Evolutionary conservation across 2,888 invertebrate genomes (phyloP).

Genomic region (Nemurella pictetii): DNA sequence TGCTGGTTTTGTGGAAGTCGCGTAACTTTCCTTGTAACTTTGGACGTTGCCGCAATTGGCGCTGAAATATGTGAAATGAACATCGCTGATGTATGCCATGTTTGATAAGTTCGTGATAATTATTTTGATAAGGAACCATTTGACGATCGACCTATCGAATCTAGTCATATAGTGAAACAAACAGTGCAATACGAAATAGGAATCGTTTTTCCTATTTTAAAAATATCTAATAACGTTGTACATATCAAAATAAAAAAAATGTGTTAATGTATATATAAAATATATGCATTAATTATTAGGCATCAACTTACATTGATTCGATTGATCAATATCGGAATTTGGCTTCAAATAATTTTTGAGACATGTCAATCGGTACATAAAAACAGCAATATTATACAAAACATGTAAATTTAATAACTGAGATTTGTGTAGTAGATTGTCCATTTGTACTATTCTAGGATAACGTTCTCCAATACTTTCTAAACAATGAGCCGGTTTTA

Average conservation of each 20-base stretch:
- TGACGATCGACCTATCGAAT: background rate
- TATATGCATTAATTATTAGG: constrained; percentile 32
- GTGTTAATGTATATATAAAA: constrained; percentile 36
- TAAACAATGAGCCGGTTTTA: background rate
- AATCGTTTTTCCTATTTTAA: constrained; percentile 2
- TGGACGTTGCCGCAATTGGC: background rate
- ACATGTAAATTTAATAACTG: constrained; percentile 2
- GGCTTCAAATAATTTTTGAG: background rate
- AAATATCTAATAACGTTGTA: constrained; percentile 31
- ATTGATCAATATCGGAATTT: background rate
- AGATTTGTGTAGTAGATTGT: constrained; percentile 10
- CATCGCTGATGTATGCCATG: background rate
- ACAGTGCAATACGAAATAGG: constrained; percentile 37
- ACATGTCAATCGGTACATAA: background rate
- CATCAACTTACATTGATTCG: background rate
- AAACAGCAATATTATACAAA: background rate
- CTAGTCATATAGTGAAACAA: background rate
- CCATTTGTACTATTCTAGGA: constrained; percentile 26
- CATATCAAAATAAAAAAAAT: constrained; percentile 32
- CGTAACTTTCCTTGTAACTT: background rate
- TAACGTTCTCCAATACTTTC: background rate
- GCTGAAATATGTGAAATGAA: background rate
- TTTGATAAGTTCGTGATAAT: background rate
- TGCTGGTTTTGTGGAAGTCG: background rate
- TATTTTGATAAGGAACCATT: background rate